Evolutionary conservation across 2,113 vertebrate genomes (phyloP), one percentile per base, ranked within the genome.

Genomic region (Percina caprodes): DNA sequence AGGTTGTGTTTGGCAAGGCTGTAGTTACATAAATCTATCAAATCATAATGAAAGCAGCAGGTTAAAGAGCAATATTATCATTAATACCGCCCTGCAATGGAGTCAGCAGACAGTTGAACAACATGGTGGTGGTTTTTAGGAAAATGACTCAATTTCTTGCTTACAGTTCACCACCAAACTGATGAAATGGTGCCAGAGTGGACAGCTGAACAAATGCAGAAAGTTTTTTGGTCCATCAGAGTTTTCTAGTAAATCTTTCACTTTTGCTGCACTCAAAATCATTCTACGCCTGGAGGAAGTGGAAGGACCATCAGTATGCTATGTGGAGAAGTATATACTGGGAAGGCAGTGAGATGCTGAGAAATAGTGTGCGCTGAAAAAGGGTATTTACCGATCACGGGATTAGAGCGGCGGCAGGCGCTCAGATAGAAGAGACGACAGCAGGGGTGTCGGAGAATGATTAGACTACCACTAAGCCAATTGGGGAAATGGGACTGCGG

Each of bases 401-500:
- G 93, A 95, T 94, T 94, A 94, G 79, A 56, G 77, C 56, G 72
- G 79, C 80, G 87, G 86, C 79, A 86, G 86, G 85, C 55, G 6
- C 61, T 72, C 83, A 82, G 73, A 88, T 69, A 83, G 85, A 88
- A 79, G 70, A 87, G 77, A 90, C 75, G 91, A 92, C 91, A 93
- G 92, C 89, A 91, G 91, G 91, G 86, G 77, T 82, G 82, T 92
- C 84, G 79, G 79, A 79, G 74, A 91, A 94, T 91, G 92, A 95
- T 94, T 93, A 93, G 88, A 88, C 92, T 84, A 80, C 86, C 74
- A 79, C 92, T 94, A 92, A 94, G 91, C 93, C 93, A 94, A 92
- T 92, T 85, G 92, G 87, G 85, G 84, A 85, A 87, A 80, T 68
- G 79, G 91, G 90, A 91, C 74, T 77, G 52, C 79, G 63, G 90